phyloP scores from a whole-genome alignment of 1,140 invertebrate genomes.

The Araneus ventricosus region DNA sequence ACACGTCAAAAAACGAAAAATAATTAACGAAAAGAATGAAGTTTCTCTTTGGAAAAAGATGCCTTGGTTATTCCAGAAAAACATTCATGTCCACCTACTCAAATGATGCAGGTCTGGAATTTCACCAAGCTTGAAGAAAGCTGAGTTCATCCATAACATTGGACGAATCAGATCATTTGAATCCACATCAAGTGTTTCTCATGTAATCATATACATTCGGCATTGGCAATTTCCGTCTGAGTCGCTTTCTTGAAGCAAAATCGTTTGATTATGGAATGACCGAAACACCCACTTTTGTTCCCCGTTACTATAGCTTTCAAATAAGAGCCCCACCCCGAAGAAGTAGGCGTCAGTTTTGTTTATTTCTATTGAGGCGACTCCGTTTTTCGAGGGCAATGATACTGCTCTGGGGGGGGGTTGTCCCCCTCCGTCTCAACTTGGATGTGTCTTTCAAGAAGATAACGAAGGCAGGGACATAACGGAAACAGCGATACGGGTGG shows the following conservation, averaged over 20 bases:
- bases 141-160: background rate
- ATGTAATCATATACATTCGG: background rate
- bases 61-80: too few species aligned
- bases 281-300: conserved; percentile 3
- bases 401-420: background rate
- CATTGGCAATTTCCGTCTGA: background rate
- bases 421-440: background rate
- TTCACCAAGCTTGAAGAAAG: background rate
- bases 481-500: background rate
- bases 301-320: background rate
- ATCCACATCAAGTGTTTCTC: background rate
- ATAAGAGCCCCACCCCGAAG: background rate
- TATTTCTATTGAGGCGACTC: conserved; percentile 6
- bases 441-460: conserved; percentile 13
- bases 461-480: background rate
- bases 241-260: background rate
- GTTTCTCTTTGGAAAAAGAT: too few species aligned
- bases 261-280: background rate
- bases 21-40: too few species aligned
- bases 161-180: background rate
- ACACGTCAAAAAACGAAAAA: too few species aligned
- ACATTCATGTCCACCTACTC: too few species aligned
- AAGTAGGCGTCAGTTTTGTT: conserved; percentile 15
- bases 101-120: too few species aligned
- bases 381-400: background rate